Evolutionary conservation across 2,797 vertebrate species (phyloP).

Genomic region (Poeciliopsis turneri): DNA sequence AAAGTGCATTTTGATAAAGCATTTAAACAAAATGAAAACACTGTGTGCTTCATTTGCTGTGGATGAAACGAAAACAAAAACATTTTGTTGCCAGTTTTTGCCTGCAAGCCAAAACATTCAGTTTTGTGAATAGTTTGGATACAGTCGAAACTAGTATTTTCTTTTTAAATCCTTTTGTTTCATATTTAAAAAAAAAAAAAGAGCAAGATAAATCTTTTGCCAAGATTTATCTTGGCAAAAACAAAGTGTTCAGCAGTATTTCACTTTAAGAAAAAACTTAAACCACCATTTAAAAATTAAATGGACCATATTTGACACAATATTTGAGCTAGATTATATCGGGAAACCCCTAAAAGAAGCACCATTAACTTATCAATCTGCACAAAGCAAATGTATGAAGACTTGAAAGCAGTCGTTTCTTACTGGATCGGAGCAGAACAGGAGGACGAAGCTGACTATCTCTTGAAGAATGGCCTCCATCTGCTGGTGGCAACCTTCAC

Average conservation of each 20-base stretch:
- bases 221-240: not conserved
- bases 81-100: not conserved
- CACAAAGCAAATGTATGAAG: not conserved
- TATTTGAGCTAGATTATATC: not conserved
- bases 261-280: not conserved
- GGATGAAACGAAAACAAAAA: not conserved
- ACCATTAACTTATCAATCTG: not conserved
- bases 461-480: constrained; percentile 98
- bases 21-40: not conserved
- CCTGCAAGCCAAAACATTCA: no score
- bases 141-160: no score
- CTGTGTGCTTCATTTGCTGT: not conserved
- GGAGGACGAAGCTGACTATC: constrained; percentile 94
- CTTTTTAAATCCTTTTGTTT: no score
- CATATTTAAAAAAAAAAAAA: no score
- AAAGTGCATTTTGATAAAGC: not conserved
- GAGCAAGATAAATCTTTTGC: no score
- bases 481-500: constrained; percentile 98
- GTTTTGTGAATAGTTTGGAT: no score
- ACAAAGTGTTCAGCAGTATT: not conserved
- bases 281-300: not conserved
- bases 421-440: constrained; percentile 96
- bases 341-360: not conserved
- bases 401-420: constrained; percentile 57
- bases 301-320: not conserved